Evolutionary conservation across 2,113 vertebrate species (phyloP), one percentile per base, ranked within the genome.

Genomic region (Sylvia atricapilla): DNA sequence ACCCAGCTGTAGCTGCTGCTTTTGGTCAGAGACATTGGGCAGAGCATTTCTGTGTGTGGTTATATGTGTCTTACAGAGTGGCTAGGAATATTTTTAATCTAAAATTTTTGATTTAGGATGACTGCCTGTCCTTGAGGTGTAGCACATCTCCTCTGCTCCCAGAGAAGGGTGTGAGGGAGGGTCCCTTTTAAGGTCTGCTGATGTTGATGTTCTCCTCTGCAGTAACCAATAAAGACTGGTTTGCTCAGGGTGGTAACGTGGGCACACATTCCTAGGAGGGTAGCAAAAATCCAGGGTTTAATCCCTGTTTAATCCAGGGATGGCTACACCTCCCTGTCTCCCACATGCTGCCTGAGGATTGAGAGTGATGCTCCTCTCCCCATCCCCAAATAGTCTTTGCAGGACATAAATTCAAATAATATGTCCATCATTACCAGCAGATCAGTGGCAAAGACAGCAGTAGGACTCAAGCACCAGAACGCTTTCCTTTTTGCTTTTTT

Each of bases 381-480:
- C 19, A 9, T 52, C 25, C 73, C 24, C 43, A 78, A 22, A 39
- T 1, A 60, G 5, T 33, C 30, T 50, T 74, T 62, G 39, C 67
- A 27, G 39, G 12, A 19, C 67, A 25, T 17, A 87, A 74, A 69
- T 66, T 44, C 69, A 33, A 49, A 33, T 33, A 73, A 14, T 24
- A 4, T 11, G 7, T 7, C 37, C 22, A 4, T 64, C 15, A 0
- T 53, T 39, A 20, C 10, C 28, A 53, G 49, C 55, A 73, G 46
- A 20, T n/a, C 25, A 28, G 27, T 56, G 49, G 17, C 63, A 44
- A 49, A 69, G 35, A 22, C 63, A 66, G 63, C 30, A 49, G 52
- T 2, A 19, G 39, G 50, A 37, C 13, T 68, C 1, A 0, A 64
- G 30, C 24, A 33, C 35, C n/a, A 13, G 22, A 20, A 3, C 24